Base-by-base conservation (phyloP, 2,797 vertebrate genomes). In the Tragelaphus eurycerus region DNA sequence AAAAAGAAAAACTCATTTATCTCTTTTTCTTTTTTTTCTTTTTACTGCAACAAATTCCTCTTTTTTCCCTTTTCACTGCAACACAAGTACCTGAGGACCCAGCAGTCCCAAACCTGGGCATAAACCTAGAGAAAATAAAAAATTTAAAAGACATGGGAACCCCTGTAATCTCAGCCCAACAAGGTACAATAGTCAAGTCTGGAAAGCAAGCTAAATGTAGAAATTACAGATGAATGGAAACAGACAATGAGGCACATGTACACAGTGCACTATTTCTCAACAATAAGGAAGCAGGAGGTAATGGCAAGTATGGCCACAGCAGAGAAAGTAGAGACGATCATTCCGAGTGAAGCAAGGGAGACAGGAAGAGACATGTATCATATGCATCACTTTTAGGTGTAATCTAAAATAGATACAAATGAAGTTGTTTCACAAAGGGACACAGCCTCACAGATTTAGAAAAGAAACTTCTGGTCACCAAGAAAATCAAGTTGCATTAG, bases 341-440 rank as follows among this genome's bases (percentile, higher is more conserved):
- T 15, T n/a, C 62, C 7, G 0, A 4, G 62, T 0, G 31, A n/a
- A 17, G 15, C 15, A 5, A 9, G 62, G 31, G 62, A 4, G 14
- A n/a, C 31, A 8, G 7, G 62, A 31, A n/a, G 62, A 64, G 31
- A 64, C 62, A 1, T 0, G 15, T 1, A 9, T 9, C 31, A 1
- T 4, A 8, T 17, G 15, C 31, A n/a, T 9, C 62, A 4, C 31
- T 17, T 2, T 9, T 9, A n/a, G 62, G 16, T 17, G 31, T 9
- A 1, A 9, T n/a, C 31, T 16, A 10, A n/a, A n/a, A n/a, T 0
- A n/a, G 62, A n/a, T 4, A n/a, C 7, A 4, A 17, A n/a, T n/a
- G 62, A n/a, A 4, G 31, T 9, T n/a, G 16, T 64, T 19, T n/a
- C 16, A 31, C 62, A n/a, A n/a, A 64, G 7, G 7, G 62, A n/a